These are phyloP conservation scores for Osmerus mordax DNA, from an alignment of 2,113 vertebrate species.

Conservation along the genomic window DNA sequence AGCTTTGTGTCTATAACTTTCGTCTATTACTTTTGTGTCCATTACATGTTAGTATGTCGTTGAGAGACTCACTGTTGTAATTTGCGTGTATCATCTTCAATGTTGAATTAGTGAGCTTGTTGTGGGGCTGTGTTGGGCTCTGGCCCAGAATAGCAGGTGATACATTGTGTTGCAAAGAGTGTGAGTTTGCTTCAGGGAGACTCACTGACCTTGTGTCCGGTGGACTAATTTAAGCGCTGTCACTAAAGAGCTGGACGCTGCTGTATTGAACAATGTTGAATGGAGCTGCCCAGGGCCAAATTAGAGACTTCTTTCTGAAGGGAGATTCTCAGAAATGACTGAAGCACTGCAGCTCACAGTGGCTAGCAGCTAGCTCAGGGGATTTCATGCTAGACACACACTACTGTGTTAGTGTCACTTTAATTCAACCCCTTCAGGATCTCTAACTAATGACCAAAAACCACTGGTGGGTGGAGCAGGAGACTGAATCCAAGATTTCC, in stretches of 20 bases:
- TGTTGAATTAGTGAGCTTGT: conserved; percentile 32
- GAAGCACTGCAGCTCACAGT: no score
- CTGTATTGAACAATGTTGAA: conserved; percentile 19
- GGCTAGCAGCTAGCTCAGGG: no score
- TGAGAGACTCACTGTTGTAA: neutral
- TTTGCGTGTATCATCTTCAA: conserved; percentile 4
- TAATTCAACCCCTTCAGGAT: no score
- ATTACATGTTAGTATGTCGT: neutral
- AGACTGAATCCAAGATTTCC: no score
- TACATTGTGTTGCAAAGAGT: conserved; percentile 23
- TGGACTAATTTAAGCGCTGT: conserved; percentile 36
- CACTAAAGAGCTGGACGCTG: conserved; percentile 30
- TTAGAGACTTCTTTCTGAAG: neutral
- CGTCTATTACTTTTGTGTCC: neutral
- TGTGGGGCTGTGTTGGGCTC: conserved; percentile 36
- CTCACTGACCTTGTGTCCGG: conserved; percentile 38
- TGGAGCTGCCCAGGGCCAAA: neutral
- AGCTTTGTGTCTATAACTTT: neutral
- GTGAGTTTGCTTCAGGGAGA: conserved; percentile 18
- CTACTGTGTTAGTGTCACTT: no score
- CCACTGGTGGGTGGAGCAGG: no score
- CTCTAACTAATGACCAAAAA: no score
- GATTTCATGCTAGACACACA: no score
- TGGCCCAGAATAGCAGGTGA: conserved; percentile 54
- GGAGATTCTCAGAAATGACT: no score